Evolutionary conservation across 2,797 vertebrate species (phyloP).

Genomic region (Corythornis leucogaster): DNA sequence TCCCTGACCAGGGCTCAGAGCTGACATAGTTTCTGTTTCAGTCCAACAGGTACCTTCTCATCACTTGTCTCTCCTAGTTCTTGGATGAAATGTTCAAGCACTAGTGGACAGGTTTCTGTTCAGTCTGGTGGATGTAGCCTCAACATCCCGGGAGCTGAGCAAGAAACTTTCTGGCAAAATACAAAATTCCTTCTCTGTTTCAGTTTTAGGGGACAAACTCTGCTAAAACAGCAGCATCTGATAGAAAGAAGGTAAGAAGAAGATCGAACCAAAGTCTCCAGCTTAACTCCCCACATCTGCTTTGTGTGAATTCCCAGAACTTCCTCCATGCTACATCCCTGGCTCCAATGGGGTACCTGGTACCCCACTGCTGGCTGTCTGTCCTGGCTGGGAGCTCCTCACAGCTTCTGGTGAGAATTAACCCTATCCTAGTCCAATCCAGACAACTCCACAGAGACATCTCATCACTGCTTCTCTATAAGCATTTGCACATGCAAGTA

Average conservation of each 20-base stretch:
- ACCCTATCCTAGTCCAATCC: background rate
- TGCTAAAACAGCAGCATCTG: background rate
- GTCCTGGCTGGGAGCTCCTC: background rate
- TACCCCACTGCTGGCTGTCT: background rate
- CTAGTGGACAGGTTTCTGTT: background rate
- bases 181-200: background rate
- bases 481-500: background rate
- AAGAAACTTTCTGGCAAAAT: background rate
- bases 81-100: background rate
- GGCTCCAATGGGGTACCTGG: background rate
- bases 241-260: background rate
- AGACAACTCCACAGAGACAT: background rate
- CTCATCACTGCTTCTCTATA: background rate
- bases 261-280: background rate
- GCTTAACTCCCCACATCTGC: background rate
- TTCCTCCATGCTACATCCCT: fast-evolving
- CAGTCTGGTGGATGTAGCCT: background rate
- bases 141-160: background rate
- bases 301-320: background rate
- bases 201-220: background rate
- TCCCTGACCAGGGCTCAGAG: background rate
- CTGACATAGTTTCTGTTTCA: constrained; percentile 5
- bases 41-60: background rate
- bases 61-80: background rate
- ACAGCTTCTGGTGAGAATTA: background rate